A percentile compares a stretch with the other conserved stretches of the same genome.
These are phyloP conservation scores for Tauraco erythrolophus DNA, from an alignment of 2,113 vertebrate genomes.

Conservation along the genomic window DNA sequence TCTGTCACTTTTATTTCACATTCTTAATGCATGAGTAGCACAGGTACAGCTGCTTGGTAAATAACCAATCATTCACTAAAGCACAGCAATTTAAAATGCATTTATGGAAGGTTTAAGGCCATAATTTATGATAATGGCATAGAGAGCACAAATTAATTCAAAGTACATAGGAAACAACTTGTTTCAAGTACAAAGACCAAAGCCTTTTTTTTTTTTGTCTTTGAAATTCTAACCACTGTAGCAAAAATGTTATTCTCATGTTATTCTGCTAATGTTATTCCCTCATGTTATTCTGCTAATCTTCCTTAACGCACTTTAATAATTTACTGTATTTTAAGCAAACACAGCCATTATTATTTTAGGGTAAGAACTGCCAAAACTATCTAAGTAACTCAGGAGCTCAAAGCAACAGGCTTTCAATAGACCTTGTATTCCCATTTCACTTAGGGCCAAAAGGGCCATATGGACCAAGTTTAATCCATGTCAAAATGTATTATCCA, in stretches of 20 bases:
- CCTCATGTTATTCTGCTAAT: background rate
- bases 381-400: background rate
- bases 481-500: background rate
- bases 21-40: conserved; percentile 53
- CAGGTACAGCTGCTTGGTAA: conserved; percentile 64
- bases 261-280: background rate
- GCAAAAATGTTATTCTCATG: background rate
- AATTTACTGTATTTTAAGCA: background rate
- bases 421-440: background rate
- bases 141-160: conserved; percentile 76
- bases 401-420: background rate
- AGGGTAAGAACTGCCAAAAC: background rate
- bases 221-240: conserved; percentile 34
- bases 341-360: background rate
- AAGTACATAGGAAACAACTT: conserved; percentile 53
- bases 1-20: conserved; percentile 48
- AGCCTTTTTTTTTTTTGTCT: background rate
- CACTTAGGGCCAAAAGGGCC: background rate
- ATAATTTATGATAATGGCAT: conserved; percentile 74
- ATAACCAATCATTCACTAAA: conserved; percentile 74
- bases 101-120: conserved; percentile 68
- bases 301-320: background rate
- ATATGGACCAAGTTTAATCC: background rate
- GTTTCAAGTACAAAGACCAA: conserved; percentile 59
- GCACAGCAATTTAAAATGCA: conserved; percentile 70